Percentiles rank a stretch among this genome's conserved stretches.
These are phyloP conservation scores for Brachymystax lenok DNA, from an alignment of 2,797 vertebrate genomes.

Conservation along the genomic window DNA sequence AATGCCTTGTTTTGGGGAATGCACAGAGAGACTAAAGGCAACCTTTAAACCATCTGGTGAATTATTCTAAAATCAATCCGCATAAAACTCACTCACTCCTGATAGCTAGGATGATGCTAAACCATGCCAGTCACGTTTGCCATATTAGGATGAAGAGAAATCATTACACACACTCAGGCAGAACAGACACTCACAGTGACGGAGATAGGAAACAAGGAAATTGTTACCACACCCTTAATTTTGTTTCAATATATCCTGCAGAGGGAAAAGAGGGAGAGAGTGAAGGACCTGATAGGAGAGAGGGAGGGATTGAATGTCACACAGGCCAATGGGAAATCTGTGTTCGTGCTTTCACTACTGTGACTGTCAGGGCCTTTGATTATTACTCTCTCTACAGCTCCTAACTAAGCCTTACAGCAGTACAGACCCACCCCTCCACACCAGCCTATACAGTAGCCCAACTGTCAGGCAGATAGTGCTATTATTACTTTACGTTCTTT, in stretches of 20 bases:
- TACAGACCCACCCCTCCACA: background rate
- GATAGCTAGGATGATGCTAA: slow-evolving; percentile 26
- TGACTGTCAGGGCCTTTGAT: background rate
- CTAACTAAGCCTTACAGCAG: background rate
- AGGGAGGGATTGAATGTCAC: background rate
- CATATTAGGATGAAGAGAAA: slow-evolving; percentile 30
- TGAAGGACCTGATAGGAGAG: background rate
- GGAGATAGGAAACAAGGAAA: background rate
- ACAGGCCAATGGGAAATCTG: background rate
- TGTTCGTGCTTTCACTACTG: background rate
- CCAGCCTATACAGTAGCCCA: background rate
- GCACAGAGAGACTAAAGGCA: slow-evolving; percentile 20
- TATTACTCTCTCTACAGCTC: background rate
- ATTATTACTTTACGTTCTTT: background rate
- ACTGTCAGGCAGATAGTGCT: background rate
- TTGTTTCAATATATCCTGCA: background rate
- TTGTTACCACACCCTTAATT: background rate
- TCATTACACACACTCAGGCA: slow-evolving; percentile 37
- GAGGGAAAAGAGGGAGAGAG: background rate
- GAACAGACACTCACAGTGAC: slow-evolving; percentile 3
- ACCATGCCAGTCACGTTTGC: slow-evolving; percentile 34
- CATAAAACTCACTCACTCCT: slow-evolving; percentile 28
- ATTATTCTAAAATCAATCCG: slow-evolving; percentile 51
- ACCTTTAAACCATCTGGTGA: slow-evolving; percentile 59
- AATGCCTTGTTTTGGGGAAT: slow-evolving; percentile 53